Base-by-base conservation (phyloP, 2,797 vertebrate species). In the Gambusia yucatana region DNA sequence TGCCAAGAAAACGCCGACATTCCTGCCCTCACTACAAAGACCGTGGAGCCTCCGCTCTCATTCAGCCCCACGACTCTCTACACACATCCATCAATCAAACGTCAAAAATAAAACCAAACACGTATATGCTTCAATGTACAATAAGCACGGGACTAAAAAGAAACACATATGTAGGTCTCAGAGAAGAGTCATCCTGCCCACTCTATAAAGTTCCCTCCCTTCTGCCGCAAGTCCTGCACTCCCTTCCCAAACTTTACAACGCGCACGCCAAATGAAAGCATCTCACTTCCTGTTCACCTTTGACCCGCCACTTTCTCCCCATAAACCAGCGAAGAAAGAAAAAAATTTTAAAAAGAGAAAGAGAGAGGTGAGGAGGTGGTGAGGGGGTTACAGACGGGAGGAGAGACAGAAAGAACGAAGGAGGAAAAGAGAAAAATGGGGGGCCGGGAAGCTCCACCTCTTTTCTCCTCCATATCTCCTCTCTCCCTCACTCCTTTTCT, bases 261-360 rank as follows among this genome's bases (percentile, higher is more conserved):
- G 61, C 85, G 80, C 87, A 83, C 39, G 76, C 50, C 92, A 95
- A 96, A 94, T 93, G 92, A 96, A 96, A 94, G 95, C 82, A 80
- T 93, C 91, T 95, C 95, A 94, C 97, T 98, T 98, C 97, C 97
- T 97, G 97, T 96, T 97, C 95, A 97, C 97, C 97, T 97, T 95
- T 97, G 94, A 96, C 97, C 97, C 95, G 93, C 84, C 96, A 96
- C 95, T 96, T 96, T 95, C 96, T 95, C 93, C 91, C 86, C 81
- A 78, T 90, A 94, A 93, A 87, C 88, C 89, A 82, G 83, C 77
- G 80, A 81, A 75, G 79, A 73, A 81, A 83, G 73, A 85, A 73
- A 78, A 72, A 77, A 59, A 77, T 39, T 0, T 67, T 80, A 81
- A 69, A 84, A 73, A 77, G 67, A 77, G 52, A 72, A 76, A 77